phyloP scores from a whole-genome alignment of 2,113 vertebrate genomes.

The Gila orcuttii region DNA sequence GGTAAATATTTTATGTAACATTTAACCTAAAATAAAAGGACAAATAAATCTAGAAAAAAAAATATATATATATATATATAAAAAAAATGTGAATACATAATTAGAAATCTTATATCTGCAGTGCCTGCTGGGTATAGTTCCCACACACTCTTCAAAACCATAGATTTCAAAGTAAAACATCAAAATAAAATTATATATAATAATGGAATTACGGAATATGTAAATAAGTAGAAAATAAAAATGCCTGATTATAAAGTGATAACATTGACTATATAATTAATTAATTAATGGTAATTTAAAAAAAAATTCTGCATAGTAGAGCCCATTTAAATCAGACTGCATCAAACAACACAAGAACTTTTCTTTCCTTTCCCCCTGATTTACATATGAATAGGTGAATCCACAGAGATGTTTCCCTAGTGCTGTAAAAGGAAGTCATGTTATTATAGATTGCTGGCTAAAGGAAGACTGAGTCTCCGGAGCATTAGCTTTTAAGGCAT shows the following conservation, averaged over 20 bases:
- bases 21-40: neutral
- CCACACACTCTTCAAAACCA: neutral
- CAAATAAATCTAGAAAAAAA: neutral
- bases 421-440: conserved; percentile 16
- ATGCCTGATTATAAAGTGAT: neutral
- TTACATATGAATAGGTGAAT: conserved; percentile 15
- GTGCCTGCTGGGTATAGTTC: neutral
- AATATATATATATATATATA: neutral
- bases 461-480: conserved; percentile 22
- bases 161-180: neutral
- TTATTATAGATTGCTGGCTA: conserved; percentile 36
- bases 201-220: neutral
- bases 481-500: conserved; percentile 1
- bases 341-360: neutral
- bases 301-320: no score
- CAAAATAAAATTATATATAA: neutral
- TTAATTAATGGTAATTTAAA: no score
- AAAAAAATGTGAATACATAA: neutral
- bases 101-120: neutral
- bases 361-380: neutral
- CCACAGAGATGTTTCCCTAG: conserved; percentile 5
- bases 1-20: neutral
- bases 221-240: neutral
- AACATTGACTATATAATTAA: no score
- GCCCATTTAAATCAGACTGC: neutral